Percentiles rank a stretch among this genome's conserved stretches.
Conservation (phyloP, 1,140 invertebrate species). For the Dolichoris vasculosae region DNA sequence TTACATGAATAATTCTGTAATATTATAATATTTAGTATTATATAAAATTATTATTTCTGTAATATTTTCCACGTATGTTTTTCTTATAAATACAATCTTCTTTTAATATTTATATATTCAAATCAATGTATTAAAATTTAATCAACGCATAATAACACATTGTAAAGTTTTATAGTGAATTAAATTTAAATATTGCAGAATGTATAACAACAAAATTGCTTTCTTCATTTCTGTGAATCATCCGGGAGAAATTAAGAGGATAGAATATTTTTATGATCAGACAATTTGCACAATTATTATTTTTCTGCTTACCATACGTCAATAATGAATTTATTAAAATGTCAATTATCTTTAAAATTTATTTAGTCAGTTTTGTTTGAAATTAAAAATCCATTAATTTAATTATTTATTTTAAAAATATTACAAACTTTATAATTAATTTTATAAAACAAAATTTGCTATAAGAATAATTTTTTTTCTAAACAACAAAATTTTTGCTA, state of each 20-base stretch:
- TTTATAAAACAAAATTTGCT: no score
- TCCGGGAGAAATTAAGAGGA: slow-evolving; percentile 10
- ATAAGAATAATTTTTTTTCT: no score
- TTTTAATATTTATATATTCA: background rate
- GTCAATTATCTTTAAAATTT: background rate
- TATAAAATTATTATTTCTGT: no score
- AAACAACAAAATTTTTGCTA: no score
- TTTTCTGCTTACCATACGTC: background rate
- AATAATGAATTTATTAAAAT: background rate
- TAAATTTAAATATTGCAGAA: slow-evolving; percentile 21
- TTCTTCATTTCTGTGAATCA: slow-evolving; percentile 15
- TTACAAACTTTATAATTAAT: no score
- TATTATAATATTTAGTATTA: no score
- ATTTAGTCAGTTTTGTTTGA: no score
- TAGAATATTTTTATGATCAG: background rate
- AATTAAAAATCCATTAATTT: no score
- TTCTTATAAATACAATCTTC: background rate
- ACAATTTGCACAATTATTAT: background rate
- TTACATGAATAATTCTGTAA: no score
- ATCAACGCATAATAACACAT: slow-evolving; percentile 21
- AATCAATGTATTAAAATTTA: slow-evolving; percentile 29
- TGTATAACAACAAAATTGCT: background rate
- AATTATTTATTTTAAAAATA: no score
- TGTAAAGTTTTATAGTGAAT: background rate
- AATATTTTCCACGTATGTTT: background rate